Evolutionary conservation across 2,797 vertebrate species (phyloP).

Genomic region (Anniella stebbinsi): DNA sequence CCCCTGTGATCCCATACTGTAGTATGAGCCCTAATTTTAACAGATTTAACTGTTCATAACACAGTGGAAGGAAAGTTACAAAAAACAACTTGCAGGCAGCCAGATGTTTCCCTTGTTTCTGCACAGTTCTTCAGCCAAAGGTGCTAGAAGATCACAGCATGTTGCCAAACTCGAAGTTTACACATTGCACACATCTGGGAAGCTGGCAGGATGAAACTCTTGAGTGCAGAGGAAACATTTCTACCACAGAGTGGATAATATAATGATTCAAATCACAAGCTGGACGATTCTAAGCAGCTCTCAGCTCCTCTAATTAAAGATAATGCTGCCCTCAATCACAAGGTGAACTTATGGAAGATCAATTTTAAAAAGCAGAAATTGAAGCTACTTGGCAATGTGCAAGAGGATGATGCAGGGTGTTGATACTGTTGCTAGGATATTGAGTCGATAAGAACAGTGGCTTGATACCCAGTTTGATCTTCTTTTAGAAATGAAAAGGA

Average conservation of each 20-base stretch:
- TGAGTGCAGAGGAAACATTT: not conserved
- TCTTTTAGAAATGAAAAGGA: conserved; percentile 13
- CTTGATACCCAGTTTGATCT: not conserved
- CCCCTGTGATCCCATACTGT: not conserved
- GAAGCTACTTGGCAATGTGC: not conserved
- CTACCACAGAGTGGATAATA: conserved; percentile 9
- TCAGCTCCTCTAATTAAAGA: conserved; percentile 41
- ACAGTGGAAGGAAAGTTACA: conserved; percentile 18
- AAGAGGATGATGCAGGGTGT: not conserved
- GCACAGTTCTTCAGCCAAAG: conserved; percentile 1
- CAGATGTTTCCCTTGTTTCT: conserved; percentile 34
- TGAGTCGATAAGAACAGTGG: not conserved
- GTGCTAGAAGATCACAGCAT: conserved; percentile 21
- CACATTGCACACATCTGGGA: conserved; percentile 33
- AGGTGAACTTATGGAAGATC: conserved; percentile 36
- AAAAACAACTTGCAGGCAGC: conserved; percentile 19
- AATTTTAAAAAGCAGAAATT: conserved; percentile 26
- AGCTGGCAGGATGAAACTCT: conserved; percentile 28
- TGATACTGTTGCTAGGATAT: conserved; percentile 42
- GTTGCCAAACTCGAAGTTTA: conserved; percentile 31
- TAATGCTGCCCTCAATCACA: conserved; percentile 26
- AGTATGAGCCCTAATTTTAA: not conserved
- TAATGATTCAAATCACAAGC: conserved; percentile 23
- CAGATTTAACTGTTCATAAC: conserved; percentile 1
- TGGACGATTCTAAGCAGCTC: conserved; percentile 13